Evolutionary conservation across 2,888 invertebrate species (phyloP).

Genomic region (Drosophila borealis): DNA sequence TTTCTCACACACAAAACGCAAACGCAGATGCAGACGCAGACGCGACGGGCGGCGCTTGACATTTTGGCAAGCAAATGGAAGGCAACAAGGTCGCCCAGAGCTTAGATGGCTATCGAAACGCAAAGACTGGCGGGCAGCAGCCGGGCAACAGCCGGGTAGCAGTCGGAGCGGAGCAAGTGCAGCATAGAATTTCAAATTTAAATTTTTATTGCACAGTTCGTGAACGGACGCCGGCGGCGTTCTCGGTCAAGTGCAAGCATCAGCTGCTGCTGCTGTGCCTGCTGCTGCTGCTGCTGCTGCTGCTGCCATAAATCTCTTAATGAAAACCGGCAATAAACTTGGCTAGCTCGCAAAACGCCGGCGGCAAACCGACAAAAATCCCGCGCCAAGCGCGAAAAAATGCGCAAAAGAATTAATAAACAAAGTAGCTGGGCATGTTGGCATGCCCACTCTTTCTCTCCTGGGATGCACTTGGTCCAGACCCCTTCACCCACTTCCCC

Average conservation of each 20-base stretch:
- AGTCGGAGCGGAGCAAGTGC: slow-evolving; percentile 46
- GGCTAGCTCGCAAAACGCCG: slow-evolving; percentile 64
- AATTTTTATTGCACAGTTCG: slow-evolving; percentile 64
- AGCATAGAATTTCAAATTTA: slow-evolving; percentile 74
- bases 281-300: slow-evolving; percentile 25
- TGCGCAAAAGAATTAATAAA: slow-evolving; percentile 81
- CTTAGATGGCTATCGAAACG: slow-evolving; percentile 67
- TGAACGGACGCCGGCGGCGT: slow-evolving; percentile 58
- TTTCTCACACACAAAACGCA: slow-evolving; percentile 52
- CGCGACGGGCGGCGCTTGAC: slow-evolving; percentile 69
- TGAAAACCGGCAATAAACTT: slow-evolving; percentile 81
- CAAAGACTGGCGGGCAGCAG: slow-evolving; percentile 42
- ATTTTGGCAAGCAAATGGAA: slow-evolving; percentile 67
- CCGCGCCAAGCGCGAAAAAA: slow-evolving; percentile 74
- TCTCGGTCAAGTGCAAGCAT: slow-evolving; percentile 73
- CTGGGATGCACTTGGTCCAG: neutral
- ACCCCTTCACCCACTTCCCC: neutral
- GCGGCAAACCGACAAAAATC: slow-evolving; percentile 54
- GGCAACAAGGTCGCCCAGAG: slow-evolving; percentile 74
- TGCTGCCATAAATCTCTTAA: slow-evolving; percentile 78
- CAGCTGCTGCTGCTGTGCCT: slow-evolving; percentile 41
- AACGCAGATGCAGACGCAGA: slow-evolving; percentile 12
- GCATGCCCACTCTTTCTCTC: slow-evolving; percentile 49
- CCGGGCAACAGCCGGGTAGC: neutral
- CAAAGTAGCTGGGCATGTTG: slow-evolving; percentile 78